Percentiles rank a stretch among this genome's conserved stretches.
Conservation (phyloP, 2,888 invertebrate genomes). For the Ennomos quercinarius region DNA sequence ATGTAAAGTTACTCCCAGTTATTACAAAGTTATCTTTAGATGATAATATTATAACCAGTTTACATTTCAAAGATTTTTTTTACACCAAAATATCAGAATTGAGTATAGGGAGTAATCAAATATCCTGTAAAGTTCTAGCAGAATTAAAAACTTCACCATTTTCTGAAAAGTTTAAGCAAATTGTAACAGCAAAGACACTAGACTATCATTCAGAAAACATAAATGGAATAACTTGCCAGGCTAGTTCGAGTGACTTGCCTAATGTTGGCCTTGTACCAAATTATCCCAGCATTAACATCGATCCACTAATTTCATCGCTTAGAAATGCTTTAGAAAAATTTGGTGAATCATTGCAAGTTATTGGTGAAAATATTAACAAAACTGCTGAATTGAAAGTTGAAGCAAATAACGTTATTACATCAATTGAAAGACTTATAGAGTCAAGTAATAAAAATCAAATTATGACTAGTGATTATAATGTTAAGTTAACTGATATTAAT, state of each 20-base stretch:
- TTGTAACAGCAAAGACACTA: constrained; percentile 24
- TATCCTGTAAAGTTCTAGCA: constrained; percentile 37
- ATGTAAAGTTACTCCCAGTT: constrained; percentile 34
- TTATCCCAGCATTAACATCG: constrained; percentile 26
- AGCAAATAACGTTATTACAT: constrained; percentile 11
- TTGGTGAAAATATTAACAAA: constrained; percentile 20
- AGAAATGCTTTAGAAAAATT: constrained; percentile 29
- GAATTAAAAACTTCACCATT: constrained; percentile 31
- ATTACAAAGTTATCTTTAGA: constrained; percentile 34
- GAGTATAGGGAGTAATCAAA: constrained; percentile 41
- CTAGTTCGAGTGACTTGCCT: constrained; percentile 7
- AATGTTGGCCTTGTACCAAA: constrained; percentile 12
- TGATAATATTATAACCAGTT: constrained; percentile 34
- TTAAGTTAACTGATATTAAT: constrained; percentile 18
- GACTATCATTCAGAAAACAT: constrained; percentile 39
- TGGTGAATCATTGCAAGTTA: constrained; percentile 18
- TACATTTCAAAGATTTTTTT: constrained; percentile 34
- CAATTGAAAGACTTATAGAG: constrained; percentile 21
- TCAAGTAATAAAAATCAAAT: constrained; percentile 26
- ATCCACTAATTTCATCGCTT: constrained; percentile 29
- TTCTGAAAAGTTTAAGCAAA: constrained; percentile 21
- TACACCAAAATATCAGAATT: constrained; percentile 24
- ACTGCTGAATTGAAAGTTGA: constrained; percentile 14
- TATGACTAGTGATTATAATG: constrained; percentile 12
- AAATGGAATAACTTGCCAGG: constrained; percentile 37